Conservation (phyloP, 2,113 vertebrate genomes). For the Seriola dumerili region DNA sequence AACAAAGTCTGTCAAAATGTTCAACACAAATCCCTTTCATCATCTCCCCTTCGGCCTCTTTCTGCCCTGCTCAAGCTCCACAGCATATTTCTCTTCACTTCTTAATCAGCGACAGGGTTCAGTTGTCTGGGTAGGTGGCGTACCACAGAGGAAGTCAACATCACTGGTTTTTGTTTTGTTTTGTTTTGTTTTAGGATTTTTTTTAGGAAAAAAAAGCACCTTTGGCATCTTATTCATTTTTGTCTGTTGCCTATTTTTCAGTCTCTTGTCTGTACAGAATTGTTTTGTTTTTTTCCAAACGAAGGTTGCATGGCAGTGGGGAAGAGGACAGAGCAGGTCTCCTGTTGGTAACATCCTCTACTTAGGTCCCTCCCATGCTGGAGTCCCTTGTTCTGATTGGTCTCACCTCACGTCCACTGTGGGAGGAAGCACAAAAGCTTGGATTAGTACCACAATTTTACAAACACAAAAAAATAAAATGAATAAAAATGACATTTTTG, state of each 20-base stretch:
- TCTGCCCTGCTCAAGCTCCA: conserved; percentile 48
- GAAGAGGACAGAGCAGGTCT: conserved; percentile 58
- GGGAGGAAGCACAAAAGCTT: conserved; percentile 58
- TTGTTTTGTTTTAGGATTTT: neutral
- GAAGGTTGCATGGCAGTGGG: conserved; percentile 60
- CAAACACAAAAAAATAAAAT: neutral
- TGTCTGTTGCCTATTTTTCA: conserved; percentile 64
- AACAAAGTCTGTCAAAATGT: conserved; percentile 60
- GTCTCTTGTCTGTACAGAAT: conserved; percentile 68
- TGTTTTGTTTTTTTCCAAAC: conserved; percentile 56
- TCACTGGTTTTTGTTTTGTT: conserved; percentile 54
- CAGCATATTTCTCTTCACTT: conserved; percentile 64
- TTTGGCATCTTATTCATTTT: conserved; percentile 89
- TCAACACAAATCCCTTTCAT: conserved; percentile 60
- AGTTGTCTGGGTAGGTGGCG: conserved; percentile 66
- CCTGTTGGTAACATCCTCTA: conserved; percentile 49
- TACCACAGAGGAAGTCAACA: conserved; percentile 85
- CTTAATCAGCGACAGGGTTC: conserved; percentile 58
- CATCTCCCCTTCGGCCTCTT: conserved; percentile 42
- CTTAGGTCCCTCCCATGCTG: conserved; percentile 85
- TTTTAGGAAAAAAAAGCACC: conserved; percentile 88
- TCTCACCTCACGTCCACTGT: conserved; percentile 97
- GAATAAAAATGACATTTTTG: neutral
- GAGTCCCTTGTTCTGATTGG: conserved; percentile 85
- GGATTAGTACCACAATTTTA: conserved; percentile 24